Evolutionary conservation across 2,888 invertebrate species (phyloP), one percentile per base, ranked within the genome.

Genomic region (Campaea margaritaria): DNA sequence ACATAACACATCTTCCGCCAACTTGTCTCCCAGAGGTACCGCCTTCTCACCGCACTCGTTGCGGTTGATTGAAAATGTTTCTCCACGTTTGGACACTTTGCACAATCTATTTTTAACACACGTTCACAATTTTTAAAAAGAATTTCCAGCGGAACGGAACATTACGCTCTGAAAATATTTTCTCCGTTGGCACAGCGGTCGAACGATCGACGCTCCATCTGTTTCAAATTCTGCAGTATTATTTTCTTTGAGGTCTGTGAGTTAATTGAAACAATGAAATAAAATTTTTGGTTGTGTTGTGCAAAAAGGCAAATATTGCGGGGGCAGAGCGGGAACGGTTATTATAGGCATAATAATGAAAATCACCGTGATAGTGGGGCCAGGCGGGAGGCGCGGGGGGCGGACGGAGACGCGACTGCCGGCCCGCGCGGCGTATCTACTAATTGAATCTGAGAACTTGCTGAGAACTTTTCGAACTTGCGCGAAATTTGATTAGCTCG

Each of bases 371-470:
- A 62, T 68, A 60, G 73, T 67, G 67, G 68, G 53, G 15, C 53
- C 56, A 55, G 69, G 54, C 47, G 67, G 63, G 62, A 14, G 57
- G 48, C 44, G 50, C 67, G 60, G 47, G 65, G 58, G 46, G 62
- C 50, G 49, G 62, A 56, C 64, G 58, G 64, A 56, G 62, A 58
- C 69, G 64, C 75, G 71, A 57, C 75, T 72, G 69, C 67, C 51
- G 62, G 57, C 65, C 61, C 72, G 70, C 67, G 69, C 70, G 70
- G 70, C 80, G 75, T 89, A 89, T 89, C 90, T 86, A 68, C 81
- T 90, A 90, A 91, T 90, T 91, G 86, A 90, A 90, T 90, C 89
- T 77, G 78, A 75, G 76, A 89, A 88, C 86, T 88, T 83, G 71
- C 75, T 69, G 76, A 74, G 76, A 88, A 85, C 83, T 89, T 86